Percentiles rank a stretch among this genome's conserved stretches.
Evolutionary conservation across 2,888 invertebrate genomes (phyloP).

Genomic region (Hymenopus coronatus): DNA sequence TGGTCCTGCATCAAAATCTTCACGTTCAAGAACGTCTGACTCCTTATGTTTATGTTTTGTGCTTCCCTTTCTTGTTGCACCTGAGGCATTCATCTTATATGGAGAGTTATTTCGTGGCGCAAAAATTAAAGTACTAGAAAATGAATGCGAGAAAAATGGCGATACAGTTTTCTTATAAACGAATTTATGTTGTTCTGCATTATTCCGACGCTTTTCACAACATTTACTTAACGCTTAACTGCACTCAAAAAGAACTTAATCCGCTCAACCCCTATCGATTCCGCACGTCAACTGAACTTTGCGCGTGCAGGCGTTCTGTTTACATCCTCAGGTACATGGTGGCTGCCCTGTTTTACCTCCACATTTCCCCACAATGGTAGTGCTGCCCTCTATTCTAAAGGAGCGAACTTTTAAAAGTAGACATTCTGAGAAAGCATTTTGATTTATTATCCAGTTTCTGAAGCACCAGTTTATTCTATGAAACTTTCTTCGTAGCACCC

Average conservation of each 20-base stretch:
- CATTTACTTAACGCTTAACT: not conserved
- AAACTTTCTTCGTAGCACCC: no score
- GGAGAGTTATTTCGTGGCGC: not conserved
- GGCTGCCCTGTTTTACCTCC: not conserved
- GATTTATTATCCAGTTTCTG: no score
- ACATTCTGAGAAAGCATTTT: no score
- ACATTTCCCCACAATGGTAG: not conserved
- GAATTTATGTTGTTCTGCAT: not conserved
- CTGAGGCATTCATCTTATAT: not conserved
- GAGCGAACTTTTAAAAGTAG: no score
- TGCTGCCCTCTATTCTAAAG: not conserved
- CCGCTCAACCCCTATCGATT: not conserved
- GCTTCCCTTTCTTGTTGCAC: constrained; percentile 11
- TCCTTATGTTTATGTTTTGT: constrained; percentile 18
- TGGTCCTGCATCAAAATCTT: constrained; percentile 57
- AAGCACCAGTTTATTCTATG: no score
- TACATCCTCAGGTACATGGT: not conserved
- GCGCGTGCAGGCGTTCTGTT: not conserved
- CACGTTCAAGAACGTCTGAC: constrained; percentile 38
- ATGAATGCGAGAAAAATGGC: not conserved
- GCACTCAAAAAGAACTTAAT: not conserved
- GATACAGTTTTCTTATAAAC: not conserved
- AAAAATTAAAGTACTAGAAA: not conserved
- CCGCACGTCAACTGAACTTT: not conserved
- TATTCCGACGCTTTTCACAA: not conserved